Evolutionary conservation across 1,140 invertebrate genomes (phyloP).

Genomic region (Antheraea pernyi): DNA sequence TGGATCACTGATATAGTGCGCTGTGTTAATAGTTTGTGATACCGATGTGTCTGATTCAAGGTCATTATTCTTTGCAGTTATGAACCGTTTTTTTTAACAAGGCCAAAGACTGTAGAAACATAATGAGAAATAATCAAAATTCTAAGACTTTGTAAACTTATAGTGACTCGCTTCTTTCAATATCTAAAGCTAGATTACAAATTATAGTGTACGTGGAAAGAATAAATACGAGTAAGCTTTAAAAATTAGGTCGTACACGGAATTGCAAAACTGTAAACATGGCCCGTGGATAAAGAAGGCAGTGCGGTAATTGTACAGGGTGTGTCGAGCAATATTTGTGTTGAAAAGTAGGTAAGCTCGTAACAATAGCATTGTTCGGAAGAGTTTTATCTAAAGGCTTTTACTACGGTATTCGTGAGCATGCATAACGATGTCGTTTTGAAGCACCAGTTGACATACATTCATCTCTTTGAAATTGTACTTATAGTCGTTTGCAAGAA

Average conservation of each 20-base stretch:
- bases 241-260: not conserved
- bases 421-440: not conserved
- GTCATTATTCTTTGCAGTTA: not conserved
- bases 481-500: not conserved
- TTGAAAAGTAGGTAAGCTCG: not conserved
- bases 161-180: too few relatives aligned
- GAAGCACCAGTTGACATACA: not conserved
- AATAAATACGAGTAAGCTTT: too few relatives aligned
- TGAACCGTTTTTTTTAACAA: not conserved
- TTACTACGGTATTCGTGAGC: not conserved
- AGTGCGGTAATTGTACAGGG: not conserved
- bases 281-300: not conserved
- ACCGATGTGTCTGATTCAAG: not conserved
- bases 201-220: too few relatives aligned
- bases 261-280: not conserved
- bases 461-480: not conserved
- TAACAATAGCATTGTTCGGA: not conserved
- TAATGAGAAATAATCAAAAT: too few relatives aligned
- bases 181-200: too few relatives aligned
- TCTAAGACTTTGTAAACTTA: too few relatives aligned
- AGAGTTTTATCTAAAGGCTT: not conserved
- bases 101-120: not conserved
- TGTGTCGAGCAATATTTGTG: not conserved
- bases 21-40: not conserved
- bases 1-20: slow-evolving; percentile 12